These are phyloP conservation scores for Lordiphosa andalusiaca DNA, from an alignment of 2,888 invertebrate species.

Conservation along the genomic window DNA sequence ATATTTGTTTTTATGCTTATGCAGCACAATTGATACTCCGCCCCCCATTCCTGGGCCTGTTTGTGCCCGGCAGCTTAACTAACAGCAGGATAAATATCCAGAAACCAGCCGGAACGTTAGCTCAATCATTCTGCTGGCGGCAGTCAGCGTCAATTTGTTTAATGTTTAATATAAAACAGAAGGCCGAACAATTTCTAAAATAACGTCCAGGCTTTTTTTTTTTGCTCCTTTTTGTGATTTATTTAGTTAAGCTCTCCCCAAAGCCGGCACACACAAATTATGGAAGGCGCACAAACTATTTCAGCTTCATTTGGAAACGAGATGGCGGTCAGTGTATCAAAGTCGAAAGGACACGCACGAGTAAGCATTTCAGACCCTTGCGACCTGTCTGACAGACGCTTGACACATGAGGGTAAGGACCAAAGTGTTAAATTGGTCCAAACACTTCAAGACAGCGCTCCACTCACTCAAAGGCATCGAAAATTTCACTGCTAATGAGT, in stretches of 20 bases:
- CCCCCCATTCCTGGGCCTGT: constrained; percentile 59
- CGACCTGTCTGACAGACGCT: constrained; percentile 50
- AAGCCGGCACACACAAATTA: constrained; percentile 63
- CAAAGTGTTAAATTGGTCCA: constrained; percentile 43
- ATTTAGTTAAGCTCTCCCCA: constrained; percentile 67
- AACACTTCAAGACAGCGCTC: constrained; percentile 35
- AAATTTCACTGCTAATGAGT: constrained; percentile 53
- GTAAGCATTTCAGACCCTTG: constrained; percentile 37
- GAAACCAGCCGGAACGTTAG: constrained; percentile 16
- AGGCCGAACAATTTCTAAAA: constrained; percentile 43
- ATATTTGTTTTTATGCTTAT: constrained; percentile 51
- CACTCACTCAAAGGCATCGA: constrained; percentile 1
- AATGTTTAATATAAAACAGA: constrained; percentile 26
- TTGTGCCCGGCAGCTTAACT: constrained; percentile 69
- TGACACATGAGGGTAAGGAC: constrained; percentile 56
- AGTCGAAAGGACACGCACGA: constrained; percentile 64
- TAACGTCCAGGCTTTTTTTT: constrained; percentile 30
- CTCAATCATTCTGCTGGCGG: constrained; percentile 59
- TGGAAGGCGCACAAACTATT: constrained; percentile 46
- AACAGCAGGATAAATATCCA: constrained; percentile 66
- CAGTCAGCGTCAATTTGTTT: constrained; percentile 53
- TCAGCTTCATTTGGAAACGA: constrained; percentile 44
- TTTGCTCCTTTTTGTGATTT: constrained; percentile 55
- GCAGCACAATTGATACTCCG: constrained; percentile 44
- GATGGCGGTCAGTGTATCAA: constrained; percentile 27